Conservation (phyloP, 2,113 vertebrate genomes). For the Lampris incognitus region DNA sequence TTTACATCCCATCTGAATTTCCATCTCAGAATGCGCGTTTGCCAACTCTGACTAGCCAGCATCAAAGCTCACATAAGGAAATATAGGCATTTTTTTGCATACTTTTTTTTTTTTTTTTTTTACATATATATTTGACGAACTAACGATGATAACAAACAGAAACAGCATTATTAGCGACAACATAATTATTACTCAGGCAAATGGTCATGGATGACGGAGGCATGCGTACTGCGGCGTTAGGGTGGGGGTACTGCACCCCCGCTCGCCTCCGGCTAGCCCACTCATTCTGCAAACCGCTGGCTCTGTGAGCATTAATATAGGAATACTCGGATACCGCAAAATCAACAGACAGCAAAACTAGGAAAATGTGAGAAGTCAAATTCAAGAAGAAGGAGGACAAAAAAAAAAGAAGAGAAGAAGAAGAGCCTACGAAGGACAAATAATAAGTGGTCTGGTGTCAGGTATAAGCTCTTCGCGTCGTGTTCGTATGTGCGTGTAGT, state of each 20-base stretch:
- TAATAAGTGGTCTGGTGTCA: conserved; percentile 53
- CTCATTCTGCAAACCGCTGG: conserved; percentile 61
- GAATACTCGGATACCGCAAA: conserved; percentile 44
- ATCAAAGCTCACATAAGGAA: conserved; percentile 85
- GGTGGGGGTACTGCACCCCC: conserved; percentile 56
- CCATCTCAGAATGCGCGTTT: conserved; percentile 65
- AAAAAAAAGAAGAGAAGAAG: conserved; percentile 17
- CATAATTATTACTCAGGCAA: conserved; percentile 29
- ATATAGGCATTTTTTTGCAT: conserved; percentile 45
- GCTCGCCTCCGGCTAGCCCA: conserved; percentile 69
- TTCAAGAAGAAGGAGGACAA: conserved; percentile 49
- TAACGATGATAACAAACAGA: conserved; percentile 49
- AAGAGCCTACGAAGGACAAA: conserved; percentile 49
- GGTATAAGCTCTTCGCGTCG: conserved; percentile 53
- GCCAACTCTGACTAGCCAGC: conserved; percentile 86
- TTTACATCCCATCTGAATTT: conserved; percentile 59
- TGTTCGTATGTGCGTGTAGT: conserved; percentile 71
- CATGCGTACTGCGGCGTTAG: conserved; percentile 73
- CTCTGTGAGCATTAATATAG: conserved; percentile 58
- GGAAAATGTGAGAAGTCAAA: conserved; percentile 43
- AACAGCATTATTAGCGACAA: conserved; percentile 48
- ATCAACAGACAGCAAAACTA: conserved; percentile 45
- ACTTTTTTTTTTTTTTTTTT: conserved; percentile 46
- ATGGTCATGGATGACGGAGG: conserved; percentile 45
- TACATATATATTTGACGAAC: conserved; percentile 54